Percentiles rank a stretch among this genome's conserved stretches.
phyloP scores from a whole-genome alignment of 2,113 vertebrate genomes.

The Promerops cafer region DNA sequence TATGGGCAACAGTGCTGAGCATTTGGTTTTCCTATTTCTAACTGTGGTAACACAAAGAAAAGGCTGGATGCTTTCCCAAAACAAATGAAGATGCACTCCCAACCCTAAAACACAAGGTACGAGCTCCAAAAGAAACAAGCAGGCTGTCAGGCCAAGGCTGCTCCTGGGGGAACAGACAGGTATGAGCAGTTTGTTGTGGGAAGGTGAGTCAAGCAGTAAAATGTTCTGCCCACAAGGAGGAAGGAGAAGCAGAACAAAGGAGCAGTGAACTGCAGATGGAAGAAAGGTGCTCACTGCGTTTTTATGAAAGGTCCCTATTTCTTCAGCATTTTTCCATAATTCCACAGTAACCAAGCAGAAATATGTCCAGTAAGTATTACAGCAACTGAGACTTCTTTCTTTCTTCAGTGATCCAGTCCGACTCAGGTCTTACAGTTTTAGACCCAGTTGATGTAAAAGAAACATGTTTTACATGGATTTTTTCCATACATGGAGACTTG shows the following conservation, averaged over 20 bases:
- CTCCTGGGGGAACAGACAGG: not conserved
- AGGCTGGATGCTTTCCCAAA: not conserved
- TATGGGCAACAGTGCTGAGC: fast-evolving
- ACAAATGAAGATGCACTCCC: not conserved
- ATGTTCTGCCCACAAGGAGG: not conserved
- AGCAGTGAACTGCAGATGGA: not conserved
- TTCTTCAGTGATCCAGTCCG: not conserved
- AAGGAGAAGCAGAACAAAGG: not conserved
- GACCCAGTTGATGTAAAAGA: not conserved
- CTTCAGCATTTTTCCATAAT: not conserved
- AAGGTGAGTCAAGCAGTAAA: not conserved
- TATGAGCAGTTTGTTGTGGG: not conserved
- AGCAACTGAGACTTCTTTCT: not conserved
- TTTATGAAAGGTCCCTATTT: not conserved
- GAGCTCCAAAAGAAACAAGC: not conserved
- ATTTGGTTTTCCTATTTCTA: not conserved
- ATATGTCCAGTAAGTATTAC: not conserved
- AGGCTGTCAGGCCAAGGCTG: not conserved
- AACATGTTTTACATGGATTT: not conserved
- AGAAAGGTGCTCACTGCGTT: not conserved
- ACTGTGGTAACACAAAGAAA: not conserved
- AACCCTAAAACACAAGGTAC: not conserved
- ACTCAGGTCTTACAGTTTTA: not conserved
- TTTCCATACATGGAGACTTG: not conserved
- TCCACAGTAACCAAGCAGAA: not conserved